These are phyloP conservation scores for Antheraea mylitta DNA, from an alignment of 1,140 invertebrate species.

Conservation along the genomic window DNA sequence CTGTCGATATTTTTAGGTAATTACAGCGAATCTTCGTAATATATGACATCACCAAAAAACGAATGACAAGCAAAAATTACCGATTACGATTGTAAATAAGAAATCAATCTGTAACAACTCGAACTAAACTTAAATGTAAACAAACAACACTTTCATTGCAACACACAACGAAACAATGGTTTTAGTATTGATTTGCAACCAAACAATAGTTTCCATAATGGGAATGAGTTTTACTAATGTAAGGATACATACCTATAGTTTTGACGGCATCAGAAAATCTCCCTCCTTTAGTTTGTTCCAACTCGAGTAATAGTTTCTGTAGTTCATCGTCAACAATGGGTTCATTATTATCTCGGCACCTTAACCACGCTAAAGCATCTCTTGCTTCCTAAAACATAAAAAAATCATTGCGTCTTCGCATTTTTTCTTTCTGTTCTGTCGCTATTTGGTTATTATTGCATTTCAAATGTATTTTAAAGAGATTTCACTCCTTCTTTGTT, in stretches of 20 bases:
- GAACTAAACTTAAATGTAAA: no score
- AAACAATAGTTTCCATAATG: background rate
- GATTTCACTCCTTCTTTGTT: background rate
- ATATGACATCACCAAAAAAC: no score
- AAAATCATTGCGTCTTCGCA: background rate
- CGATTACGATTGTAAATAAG: no score
- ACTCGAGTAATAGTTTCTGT: conserved; percentile 47
- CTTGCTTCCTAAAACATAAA: conserved; percentile 50
- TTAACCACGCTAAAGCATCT: conserved; percentile 58
- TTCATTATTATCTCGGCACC: conserved; percentile 48
- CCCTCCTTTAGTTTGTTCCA: conserved; percentile 49
- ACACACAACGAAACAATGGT: no score
- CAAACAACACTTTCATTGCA: no score
- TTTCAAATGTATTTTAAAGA: background rate
- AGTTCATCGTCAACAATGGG: conserved; percentile 49
- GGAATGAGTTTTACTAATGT: background rate
- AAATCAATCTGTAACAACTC: no score
- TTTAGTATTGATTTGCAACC: no score
- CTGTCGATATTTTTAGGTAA: no score
- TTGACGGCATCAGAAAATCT: conserved; percentile 45
- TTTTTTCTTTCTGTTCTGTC: background rate
- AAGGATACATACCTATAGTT: conserved; percentile 43
- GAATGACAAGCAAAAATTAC: no score
- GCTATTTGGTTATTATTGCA: background rate
- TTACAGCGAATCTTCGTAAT: no score